These are phyloP conservation scores for Siniperca obscura DNA, from an alignment of 2,797 vertebrate species.

Conservation along the genomic window DNA sequence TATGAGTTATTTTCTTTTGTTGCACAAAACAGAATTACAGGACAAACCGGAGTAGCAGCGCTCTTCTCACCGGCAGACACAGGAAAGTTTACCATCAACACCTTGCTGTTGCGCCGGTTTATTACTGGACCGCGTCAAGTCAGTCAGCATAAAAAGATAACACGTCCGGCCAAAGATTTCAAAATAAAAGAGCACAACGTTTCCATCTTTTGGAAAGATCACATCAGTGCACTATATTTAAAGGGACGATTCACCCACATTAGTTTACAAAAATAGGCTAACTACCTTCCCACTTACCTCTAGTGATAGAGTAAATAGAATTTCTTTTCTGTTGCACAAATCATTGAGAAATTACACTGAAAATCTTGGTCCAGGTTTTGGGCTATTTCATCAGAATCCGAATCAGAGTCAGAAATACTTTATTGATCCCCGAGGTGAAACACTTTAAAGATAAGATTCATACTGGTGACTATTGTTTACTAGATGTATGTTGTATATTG, in stretches of 20 bases:
- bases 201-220: background rate
- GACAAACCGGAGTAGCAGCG: accelerated
- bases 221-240: too few species aligned
- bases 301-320: background rate
- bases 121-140: background rate
- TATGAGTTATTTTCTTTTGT: slow-evolving; percentile 31
- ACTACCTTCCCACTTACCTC: too few species aligned
- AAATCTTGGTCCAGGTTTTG: background rate
- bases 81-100: background rate
- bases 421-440: too few species aligned
- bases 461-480: background rate
- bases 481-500: background rate
- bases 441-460: background rate
- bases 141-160: accelerated
- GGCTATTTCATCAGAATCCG: background rate
- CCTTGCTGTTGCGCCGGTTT: slow-evolving; percentile 16
- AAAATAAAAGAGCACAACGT: slow-evolving; percentile 27
- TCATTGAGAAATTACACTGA: background rate
- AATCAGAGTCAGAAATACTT: too few species aligned
- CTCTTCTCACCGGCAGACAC: background rate
- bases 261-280: background rate
- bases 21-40: background rate
- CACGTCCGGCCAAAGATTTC: background rate
- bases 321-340: too few species aligned
- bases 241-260: background rate